Percentiles rank a stretch among this genome's conserved stretches.
These are phyloP conservation scores for Trichomalopsis sarcophagae DNA, from an alignment of 1,140 invertebrate genomes.

Conservation along the genomic window DNA sequence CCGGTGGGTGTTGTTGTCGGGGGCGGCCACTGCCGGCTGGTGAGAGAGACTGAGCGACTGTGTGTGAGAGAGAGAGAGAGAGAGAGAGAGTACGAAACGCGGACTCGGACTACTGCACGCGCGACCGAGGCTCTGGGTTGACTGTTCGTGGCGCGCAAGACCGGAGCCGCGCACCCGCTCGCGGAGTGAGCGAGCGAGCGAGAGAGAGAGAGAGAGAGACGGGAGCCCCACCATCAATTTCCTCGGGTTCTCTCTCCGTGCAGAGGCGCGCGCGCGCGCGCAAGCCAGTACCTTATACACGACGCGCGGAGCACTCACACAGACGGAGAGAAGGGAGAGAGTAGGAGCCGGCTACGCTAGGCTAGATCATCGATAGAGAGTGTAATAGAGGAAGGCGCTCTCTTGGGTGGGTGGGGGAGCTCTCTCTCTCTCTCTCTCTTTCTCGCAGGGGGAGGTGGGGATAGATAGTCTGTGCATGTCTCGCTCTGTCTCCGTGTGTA, in stretches of 20 bases:
- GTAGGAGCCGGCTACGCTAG: slow-evolving; percentile 22
- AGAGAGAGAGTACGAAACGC: background rate
- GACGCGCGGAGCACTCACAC: background rate
- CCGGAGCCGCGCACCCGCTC: slow-evolving; percentile 64
- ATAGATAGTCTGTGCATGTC: background rate
- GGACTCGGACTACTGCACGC: slow-evolving; percentile 62
- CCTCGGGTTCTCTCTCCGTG: slow-evolving; percentile 27
- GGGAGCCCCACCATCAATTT: slow-evolving; percentile 61
- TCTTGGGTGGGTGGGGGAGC: slow-evolving; percentile 42
- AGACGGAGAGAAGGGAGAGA: slow-evolving; percentile 35
- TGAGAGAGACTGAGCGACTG: background rate
- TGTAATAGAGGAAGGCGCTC: slow-evolving; percentile 52
- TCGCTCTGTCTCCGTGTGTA: background rate
- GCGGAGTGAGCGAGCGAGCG: slow-evolving; percentile 53
- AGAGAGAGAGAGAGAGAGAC: slow-evolving; percentile 45
- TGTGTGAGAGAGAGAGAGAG: background rate
- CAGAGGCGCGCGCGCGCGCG: slow-evolving; percentile 16
- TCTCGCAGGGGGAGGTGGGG: slow-evolving; percentile 43
- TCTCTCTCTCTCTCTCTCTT: background rate
- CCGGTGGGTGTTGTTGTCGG: background rate
- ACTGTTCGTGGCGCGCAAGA: slow-evolving; percentile 73
- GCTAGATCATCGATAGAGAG: slow-evolving; percentile 51
- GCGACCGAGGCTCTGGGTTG: slow-evolving; percentile 73
- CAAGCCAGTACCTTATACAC: background rate
- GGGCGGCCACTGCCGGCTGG: background rate